These are phyloP conservation scores for Blera fallax DNA, from an alignment of 2,888 invertebrate species.

Conservation along the genomic window DNA sequence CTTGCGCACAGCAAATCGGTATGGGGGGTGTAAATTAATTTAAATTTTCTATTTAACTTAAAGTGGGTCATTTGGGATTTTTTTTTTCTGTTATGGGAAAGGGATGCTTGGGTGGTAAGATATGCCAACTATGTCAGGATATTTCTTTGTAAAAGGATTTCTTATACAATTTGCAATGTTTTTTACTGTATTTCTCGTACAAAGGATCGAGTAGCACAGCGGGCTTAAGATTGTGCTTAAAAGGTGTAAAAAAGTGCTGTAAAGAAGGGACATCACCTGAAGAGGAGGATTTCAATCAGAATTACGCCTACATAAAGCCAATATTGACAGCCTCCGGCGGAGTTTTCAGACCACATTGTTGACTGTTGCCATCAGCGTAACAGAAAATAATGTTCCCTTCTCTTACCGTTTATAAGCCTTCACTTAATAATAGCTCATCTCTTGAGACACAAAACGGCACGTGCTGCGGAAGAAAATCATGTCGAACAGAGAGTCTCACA, in stretches of 20 bases:
- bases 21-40: conserved; percentile 41
- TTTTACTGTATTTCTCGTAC: background rate
- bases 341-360: no score
- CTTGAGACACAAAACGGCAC: background rate
- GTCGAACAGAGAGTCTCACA: background rate
- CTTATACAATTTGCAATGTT: background rate
- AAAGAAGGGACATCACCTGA: background rate
- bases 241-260: background rate
- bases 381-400: no score
- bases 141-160: background rate
- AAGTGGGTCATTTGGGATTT: conserved; percentile 41
- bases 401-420: no score
- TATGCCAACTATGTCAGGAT: background rate
- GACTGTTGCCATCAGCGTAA: no score
- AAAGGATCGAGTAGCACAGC: background rate
- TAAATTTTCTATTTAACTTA: conserved; percentile 54
- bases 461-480: background rate
- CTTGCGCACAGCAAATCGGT: background rate
- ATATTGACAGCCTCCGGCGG: no score
- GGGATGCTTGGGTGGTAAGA: background rate
- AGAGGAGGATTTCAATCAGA: no score
- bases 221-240: background rate
- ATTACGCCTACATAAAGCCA: no score
- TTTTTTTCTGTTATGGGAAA: background rate
- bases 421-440: background rate